phyloP scores from a whole-genome alignment of 23 tunicate species.

The Oikopleura albicans region DNA sequence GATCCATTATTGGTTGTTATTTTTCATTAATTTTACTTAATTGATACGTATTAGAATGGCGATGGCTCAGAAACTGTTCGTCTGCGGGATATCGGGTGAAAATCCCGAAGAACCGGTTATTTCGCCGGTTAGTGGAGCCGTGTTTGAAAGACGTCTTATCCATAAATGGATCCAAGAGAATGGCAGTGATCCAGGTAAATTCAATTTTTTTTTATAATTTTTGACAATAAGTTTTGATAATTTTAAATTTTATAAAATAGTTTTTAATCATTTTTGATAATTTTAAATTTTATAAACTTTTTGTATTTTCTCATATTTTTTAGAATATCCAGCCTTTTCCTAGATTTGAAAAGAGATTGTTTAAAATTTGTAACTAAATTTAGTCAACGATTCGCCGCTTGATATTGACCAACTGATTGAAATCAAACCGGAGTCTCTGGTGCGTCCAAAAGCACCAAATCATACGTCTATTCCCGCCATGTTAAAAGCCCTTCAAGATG shows the following conservation, averaged over 20 bases:
- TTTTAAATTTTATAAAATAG: neutral
- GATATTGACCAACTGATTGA: conserved; percentile 3
- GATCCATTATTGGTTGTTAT: too few relatives aligned
- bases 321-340: neutral
- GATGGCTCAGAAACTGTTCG: neutral
- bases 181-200: conserved; percentile 51
- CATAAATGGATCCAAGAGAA: conserved; percentile 63
- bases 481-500: conserved; percentile 77
- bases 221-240: neutral
- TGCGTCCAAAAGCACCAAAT: conserved; percentile 82
- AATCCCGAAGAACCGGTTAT: conserved; percentile 54
- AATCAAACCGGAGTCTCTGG: conserved; percentile 34
- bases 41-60: too few relatives aligned
- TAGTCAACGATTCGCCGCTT: neutral
- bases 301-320: neutral
- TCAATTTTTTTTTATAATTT: neutral
- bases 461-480: conserved; percentile 94
- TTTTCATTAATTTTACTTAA: too few relatives aligned
- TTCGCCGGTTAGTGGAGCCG: conserved; percentile 56
- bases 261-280: neutral
- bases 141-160: conserved; percentile 51
- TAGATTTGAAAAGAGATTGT: too few relatives aligned
- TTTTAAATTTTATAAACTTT: neutral
- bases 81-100: conserved; percentile 57
- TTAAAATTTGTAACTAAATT: too few relatives aligned